A percentile compares a stretch with the other conserved stretches of the same genome.
These are phyloP conservation scores for Saxidomus purpurata DNA, from an alignment of 1,140 invertebrate genomes.

Conservation along the genomic window DNA sequence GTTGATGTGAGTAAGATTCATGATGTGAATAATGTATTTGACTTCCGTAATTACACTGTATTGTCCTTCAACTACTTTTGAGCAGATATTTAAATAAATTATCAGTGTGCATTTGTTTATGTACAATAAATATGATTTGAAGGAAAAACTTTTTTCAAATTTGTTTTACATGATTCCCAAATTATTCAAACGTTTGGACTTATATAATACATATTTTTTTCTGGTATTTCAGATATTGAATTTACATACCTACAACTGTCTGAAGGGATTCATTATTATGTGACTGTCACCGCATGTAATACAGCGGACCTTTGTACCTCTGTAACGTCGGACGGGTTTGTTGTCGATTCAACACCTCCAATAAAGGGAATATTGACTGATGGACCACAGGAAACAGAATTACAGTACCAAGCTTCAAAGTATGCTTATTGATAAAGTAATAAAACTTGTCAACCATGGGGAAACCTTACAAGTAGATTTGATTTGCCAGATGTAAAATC, in stretches of 20 bases:
- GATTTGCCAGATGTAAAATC: too few relatives aligned
- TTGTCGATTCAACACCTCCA: conserved; percentile 76
- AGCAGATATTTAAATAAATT: background rate
- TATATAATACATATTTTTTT: background rate
- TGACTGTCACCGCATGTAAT: conserved; percentile 77
- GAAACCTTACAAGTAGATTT: too few relatives aligned
- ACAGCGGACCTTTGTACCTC: conserved; percentile 69
- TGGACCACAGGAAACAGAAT: conserved; percentile 68
- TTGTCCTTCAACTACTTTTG: too few relatives aligned
- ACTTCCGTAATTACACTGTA: too few relatives aligned
- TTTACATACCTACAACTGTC: conserved; percentile 61
- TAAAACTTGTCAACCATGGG: too few relatives aligned
- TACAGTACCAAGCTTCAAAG: conserved; percentile 74
- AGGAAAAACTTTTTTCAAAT: background rate
- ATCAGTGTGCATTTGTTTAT: background rate
- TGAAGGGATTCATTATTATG: conserved; percentile 73
- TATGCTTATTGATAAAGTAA: conserved; percentile 27
- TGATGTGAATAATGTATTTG: too few relatives aligned
- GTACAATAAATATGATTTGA: background rate
- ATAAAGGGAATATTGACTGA: conserved; percentile 70
- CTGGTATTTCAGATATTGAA: conserved; percentile 63
- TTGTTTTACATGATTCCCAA: background rate
- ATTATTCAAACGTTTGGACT: background rate
- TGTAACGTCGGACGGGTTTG: conserved; percentile 74
- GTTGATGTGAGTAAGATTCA: too few relatives aligned